Evolutionary conservation across 2,888 invertebrate species (phyloP), one percentile per base, ranked within the genome.

Genomic region (Leucophora obtusa): DNA sequence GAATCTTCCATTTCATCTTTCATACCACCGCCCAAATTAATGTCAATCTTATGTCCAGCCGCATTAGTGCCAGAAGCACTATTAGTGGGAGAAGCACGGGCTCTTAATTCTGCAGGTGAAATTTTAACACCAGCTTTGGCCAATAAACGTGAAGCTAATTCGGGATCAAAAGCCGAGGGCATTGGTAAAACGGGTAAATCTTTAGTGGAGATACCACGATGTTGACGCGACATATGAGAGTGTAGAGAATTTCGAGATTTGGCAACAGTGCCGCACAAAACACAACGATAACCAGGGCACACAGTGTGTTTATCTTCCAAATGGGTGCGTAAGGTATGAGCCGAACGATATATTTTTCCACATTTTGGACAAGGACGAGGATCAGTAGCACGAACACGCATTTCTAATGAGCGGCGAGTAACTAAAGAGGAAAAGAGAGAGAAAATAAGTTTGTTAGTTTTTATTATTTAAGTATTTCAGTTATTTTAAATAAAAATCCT

Each of bases 221-320:
- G 97, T 88, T 97, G 97, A 60, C 97, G 93, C 78, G 96, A 96
- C 97, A 97, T 97, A 91, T 97, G 97, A 75, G 97, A 97, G 91
- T 97, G 97, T 70, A 97, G 92, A 0, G 96, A 96, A 91, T 97
- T 97, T 83, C 97, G 93, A 0, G 96, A 96, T 91, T 97, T 97
- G 56, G 97, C 97, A 77, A 97, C 97, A 0, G 97, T 97, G 80
- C 97, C 97, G 90, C 97, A 97, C 1, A 97, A 92, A 2, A 97
- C 97, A 90, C 97, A 97, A 66, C 97, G 93, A 89, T 97, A 97
- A 66, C 97, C 97, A 0, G 96, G 96, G 88, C 97, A 97, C 86
- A 97, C 94, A 43, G 97, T 97, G 90, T 97, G 97, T 89, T 97
- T 97, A 89, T 97, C 97, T 90, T 97, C 97, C 83, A 97, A 92